Percentiles rank a stretch among this genome's conserved stretches.
phyloP scores from a whole-genome alignment of 2,888 invertebrate species.

The Patella pellucida region DNA sequence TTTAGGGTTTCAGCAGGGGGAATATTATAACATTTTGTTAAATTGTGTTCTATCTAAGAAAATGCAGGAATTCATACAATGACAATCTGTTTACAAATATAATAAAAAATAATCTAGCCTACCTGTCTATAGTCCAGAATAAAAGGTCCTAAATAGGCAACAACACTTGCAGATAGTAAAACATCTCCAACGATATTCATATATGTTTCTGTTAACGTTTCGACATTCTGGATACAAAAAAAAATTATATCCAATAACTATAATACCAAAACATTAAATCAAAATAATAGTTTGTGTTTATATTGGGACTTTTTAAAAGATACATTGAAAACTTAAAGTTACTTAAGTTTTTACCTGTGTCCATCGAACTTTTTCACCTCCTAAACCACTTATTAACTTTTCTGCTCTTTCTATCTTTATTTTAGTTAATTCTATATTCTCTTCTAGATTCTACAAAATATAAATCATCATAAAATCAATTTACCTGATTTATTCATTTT shows the following conservation, averaged over 20 bases:
- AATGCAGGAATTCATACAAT: too few relatives aligned
- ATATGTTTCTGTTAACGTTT: conserved; percentile 64
- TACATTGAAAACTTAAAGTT: not conserved
- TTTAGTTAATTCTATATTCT: conserved; percentile 69
- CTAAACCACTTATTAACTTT: conserved; percentile 69
- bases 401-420: conserved; percentile 70
- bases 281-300: not conserved
- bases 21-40: not conserved
- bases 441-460: conserved; percentile 62
- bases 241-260: conserved; percentile 3
- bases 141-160: conserved; percentile 70
- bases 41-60: not conserved
- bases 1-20: not conserved
- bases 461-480: not conserved
- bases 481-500: not conserved
- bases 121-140: conserved; percentile 68
- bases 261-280: not conserved
- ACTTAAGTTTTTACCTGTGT: conserved; percentile 51
- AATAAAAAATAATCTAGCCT: not conserved
- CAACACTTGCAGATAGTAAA: conserved; percentile 67
- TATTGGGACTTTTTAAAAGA: not conserved
- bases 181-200: conserved; percentile 71
- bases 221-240: conserved; percentile 58
- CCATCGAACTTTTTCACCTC: conserved; percentile 70
- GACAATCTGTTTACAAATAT: not conserved